phyloP scores from a whole-genome alignment of 1,140 invertebrate genomes.

The Euborellia annulipes region DNA sequence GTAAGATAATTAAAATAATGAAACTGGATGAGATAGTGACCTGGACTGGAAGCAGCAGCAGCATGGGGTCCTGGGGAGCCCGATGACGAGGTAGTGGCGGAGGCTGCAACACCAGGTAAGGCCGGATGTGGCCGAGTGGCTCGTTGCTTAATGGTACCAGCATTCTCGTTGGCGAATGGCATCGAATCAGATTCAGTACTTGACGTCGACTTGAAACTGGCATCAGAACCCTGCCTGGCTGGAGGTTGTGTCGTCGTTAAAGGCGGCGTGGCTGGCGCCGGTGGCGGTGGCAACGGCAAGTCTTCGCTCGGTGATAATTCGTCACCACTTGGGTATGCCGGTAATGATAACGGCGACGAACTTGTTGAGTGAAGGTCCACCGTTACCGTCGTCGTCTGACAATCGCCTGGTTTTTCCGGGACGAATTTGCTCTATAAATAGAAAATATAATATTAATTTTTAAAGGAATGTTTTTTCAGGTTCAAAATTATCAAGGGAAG shows the following conservation, averaged over 20 bases:
- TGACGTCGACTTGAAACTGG: slow-evolving; percentile 84
- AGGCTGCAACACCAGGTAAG: neutral
- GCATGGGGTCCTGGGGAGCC: no score
- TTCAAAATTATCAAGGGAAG: no score
- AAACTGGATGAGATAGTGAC: no score
- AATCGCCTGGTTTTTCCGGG: no score
- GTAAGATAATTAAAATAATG: neutral
- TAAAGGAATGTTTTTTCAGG: no score
- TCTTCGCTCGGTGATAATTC: slow-evolving; percentile 7
- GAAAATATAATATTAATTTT: no score
- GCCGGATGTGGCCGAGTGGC: slow-evolving; percentile 30
- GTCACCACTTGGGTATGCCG: slow-evolving; percentile 41
- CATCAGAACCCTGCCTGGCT: slow-evolving; percentile 58
- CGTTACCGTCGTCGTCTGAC: slow-evolving; percentile 19
- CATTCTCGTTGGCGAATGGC: slow-evolving; percentile 97
- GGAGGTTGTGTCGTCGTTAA: slow-evolving; percentile 15
- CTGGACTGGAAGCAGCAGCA: no score
- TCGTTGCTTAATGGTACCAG: slow-evolving; percentile 87
- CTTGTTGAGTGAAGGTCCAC: slow-evolving; percentile 44
- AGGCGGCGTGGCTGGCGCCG: slow-evolving; percentile 36
- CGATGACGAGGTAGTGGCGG: no score
- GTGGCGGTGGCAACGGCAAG: slow-evolving; percentile 32
- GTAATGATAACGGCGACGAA: slow-evolving; percentile 36
- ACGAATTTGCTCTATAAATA: no score
- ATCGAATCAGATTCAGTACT: slow-evolving; percentile 92